Evolutionary conservation across 35 echinoderm and acorn worm species (phyloP).

Genomic region (Heliocidaris erythrogramma): DNA sequence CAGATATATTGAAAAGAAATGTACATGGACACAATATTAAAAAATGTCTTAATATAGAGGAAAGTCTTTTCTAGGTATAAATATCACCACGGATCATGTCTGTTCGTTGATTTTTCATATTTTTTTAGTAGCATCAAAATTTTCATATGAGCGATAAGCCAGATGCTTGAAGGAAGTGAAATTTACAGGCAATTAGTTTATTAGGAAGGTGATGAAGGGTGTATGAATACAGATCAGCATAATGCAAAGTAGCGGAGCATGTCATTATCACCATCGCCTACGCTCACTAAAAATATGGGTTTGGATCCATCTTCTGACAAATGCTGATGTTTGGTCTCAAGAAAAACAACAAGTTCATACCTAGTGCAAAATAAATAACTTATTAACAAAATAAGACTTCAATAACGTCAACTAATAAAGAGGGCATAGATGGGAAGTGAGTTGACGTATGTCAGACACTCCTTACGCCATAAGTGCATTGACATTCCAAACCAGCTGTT

Average conservation of each 20-base stretch:
- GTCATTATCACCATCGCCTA: background rate
- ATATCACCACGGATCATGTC: too few species aligned
- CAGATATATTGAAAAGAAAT: too few species aligned
- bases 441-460: background rate
- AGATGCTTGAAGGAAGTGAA: background rate
- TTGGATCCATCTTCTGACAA: background rate
- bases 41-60: too few species aligned
- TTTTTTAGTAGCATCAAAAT: too few species aligned
- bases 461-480: background rate
- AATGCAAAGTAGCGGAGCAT: background rate
- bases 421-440: background rate
- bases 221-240: background rate
- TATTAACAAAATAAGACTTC: background rate
- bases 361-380: background rate
- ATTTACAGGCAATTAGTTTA: background rate
- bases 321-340: background rate
- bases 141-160: background rate
- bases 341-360: background rate
- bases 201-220: background rate
- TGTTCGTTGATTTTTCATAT: too few species aligned
- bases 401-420: background rate
- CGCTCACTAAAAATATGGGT: background rate
- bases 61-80: too few species aligned
- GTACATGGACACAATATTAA: too few species aligned
- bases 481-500: constrained; percentile 8